Evolutionary conservation across 2,113 vertebrate species (phyloP), one percentile per base, ranked within the genome.

Genomic region (Riparia riparia): DNA sequence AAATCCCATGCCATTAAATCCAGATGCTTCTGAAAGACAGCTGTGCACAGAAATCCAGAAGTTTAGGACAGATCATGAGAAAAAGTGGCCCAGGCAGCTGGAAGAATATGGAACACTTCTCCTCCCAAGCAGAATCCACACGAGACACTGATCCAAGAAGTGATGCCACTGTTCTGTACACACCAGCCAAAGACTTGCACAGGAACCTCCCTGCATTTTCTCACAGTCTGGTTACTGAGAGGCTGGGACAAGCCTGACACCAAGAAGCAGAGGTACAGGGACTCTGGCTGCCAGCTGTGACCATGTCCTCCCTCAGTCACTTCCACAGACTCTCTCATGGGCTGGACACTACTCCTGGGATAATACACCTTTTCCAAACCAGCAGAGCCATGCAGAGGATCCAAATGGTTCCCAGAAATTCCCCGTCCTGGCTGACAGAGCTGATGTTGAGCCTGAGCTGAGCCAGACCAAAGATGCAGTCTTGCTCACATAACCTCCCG

Each of bases 1-100:
- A 58, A 37, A 37, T 26, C 39, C 58, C 39, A 71, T 47, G 34
- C 31, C 39, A 58, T 71, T 86, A 83, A 95, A 88, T 51, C 31
- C 76, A 94, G 68, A 28, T 60, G 51, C 34, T 93, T 80, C 50
- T 86, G 32, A 70, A 77, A 80, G 56, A 42, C 71, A 90, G 68
- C 71, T 91, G 71, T 26, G 51, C 50, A 72, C 31, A 82, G 73
- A 73, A 71, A 51, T 56, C 56, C 17, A 14, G 32, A 49, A 77
- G 44, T 19, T 49, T 24, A 42, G 50, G 58, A 49, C 10, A 63
- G 66, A 63, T 24, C 34, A 61, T 37, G 51, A 73, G 90, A 63
- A 93, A 80, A 90, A 66, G 54, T 17, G 12, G 12, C 71, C 34
- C 44, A 49, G 79, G 50, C 95, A 96, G 79, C 68, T 86, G 76